These are phyloP conservation scores for Sebastiscus albofasciatus DNA, from an alignment of 2,797 vertebrate genomes.

Conservation along the genomic window DNA sequence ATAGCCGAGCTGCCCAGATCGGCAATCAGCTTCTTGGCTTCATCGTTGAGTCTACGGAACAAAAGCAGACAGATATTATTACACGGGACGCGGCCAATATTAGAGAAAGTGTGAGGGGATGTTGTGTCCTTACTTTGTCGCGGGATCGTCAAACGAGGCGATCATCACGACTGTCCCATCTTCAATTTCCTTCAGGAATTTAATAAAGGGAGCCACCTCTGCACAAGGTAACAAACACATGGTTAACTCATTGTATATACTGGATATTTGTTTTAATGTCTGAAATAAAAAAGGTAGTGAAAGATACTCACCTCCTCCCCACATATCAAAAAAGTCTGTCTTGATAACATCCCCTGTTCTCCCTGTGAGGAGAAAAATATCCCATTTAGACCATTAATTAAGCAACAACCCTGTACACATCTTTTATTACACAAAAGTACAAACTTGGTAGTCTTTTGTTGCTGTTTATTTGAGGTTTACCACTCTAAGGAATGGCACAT, in stretches of 20 bases:
- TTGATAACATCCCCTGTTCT: constrained; percentile 86
- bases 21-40: constrained; percentile 89
- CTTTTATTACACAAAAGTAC: background rate
- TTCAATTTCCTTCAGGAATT: constrained; percentile 89
- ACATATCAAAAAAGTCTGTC: constrained; percentile 92
- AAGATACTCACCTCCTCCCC: constrained; percentile 91
- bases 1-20: constrained; percentile 91
- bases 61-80: background rate
- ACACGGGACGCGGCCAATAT: background rate
- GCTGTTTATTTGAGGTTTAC: background rate
- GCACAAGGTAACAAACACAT: background rate
- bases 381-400: background rate
- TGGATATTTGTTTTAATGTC: background rate
- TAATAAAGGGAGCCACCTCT: constrained; percentile 91
- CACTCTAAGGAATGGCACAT: background rate
- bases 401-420: background rate
- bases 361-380: constrained; percentile 73
- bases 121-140: constrained; percentile 88
- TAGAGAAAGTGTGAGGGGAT: background rate
- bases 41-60: constrained; percentile 88
- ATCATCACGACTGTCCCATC: constrained; percentile 94
- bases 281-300: background rate
- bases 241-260: background rate
- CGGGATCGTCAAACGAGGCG: constrained; percentile 93
- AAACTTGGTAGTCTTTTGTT: background rate